Conservation (phyloP, 2,113 vertebrate species). For the Haemorhous mexicanus region DNA sequence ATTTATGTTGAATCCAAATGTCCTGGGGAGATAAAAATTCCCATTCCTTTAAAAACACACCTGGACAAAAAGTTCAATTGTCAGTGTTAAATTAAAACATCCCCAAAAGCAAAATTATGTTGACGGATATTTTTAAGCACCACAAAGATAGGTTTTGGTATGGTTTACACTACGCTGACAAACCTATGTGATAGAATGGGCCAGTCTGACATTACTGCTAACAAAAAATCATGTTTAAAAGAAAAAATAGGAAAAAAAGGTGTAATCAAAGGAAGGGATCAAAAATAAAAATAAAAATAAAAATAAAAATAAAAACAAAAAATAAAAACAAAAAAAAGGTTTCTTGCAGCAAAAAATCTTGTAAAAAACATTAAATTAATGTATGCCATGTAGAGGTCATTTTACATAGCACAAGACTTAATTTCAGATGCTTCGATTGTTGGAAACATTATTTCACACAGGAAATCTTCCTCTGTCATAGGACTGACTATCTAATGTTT, state of each 20-base stretch:
- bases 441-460: neutral
- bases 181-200: neutral
- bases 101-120: neutral
- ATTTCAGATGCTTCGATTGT: neutral
- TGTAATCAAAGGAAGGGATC: neutral
- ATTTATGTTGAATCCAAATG: neutral
- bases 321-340: too few relatives aligned
- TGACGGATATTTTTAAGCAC: neutral
- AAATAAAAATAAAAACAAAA: neutral
- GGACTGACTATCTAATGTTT: neutral
- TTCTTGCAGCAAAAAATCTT: neutral
- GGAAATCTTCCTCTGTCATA: neutral
- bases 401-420: neutral
- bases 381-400: accelerated
- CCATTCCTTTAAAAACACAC: neutral
- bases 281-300: neutral
- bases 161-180: neutral
- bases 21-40: neutral
- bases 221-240: accelerated
- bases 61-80: neutral
- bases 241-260: accelerated
- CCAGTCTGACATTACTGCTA: neutral
- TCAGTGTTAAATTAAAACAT: neutral
- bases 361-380: neutral
- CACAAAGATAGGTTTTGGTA: neutral